phyloP scores from a whole-genome alignment of 2,113 vertebrate genomes.

The Cavia aperea region DNA sequence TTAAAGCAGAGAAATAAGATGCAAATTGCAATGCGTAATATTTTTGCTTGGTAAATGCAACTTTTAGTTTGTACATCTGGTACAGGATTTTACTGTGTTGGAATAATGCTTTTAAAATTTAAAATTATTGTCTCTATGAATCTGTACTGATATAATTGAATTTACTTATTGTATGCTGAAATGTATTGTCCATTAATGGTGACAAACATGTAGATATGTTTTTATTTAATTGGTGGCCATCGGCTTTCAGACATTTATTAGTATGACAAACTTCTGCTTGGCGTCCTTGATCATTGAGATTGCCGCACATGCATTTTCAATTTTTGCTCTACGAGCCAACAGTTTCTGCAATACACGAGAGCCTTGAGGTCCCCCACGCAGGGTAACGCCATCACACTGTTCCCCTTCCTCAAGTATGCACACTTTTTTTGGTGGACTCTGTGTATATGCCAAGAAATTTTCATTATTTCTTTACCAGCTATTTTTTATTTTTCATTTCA shows the following conservation, averaged over 20 bases:
- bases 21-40: neutral
- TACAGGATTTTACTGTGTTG: neutral
- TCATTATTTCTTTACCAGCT: neutral
- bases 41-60: constrained; percentile 9
- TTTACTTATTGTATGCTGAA: neutral
- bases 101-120: neutral
- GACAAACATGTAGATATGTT: neutral
- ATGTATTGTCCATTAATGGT: neutral
- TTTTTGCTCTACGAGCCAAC: neutral
- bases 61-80: neutral
- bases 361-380: neutral
- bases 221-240: neutral
- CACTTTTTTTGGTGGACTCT: neutral
- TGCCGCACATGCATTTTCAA: neutral
- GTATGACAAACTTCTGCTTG: neutral
- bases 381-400: neutral
- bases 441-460: neutral
- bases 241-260: neutral
- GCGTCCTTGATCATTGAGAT: neutral
- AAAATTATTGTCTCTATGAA: neutral
- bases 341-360: neutral
- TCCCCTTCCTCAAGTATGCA: neutral
- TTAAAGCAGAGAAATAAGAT: neutral
- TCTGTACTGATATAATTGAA: neutral
- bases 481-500: neutral